Evolutionary conservation across 2,113 vertebrate species (phyloP).

Genomic region (Laticauda laticaudata): DNA sequence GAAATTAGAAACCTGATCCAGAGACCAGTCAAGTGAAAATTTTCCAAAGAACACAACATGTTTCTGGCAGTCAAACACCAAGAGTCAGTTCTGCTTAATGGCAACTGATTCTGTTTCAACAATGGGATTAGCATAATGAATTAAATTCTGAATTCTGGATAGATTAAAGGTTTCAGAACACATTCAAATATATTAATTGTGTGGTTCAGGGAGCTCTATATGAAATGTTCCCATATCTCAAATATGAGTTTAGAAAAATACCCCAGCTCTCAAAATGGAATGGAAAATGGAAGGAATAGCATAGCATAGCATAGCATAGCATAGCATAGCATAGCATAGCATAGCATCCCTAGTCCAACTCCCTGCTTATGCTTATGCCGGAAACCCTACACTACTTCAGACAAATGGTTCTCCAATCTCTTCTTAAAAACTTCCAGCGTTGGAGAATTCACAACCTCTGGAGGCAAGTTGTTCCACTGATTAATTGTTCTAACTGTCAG

Average conservation of each 20-base stretch:
- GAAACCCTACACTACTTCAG: no score
- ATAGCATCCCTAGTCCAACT: no score
- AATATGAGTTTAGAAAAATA: neutral
- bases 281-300: no score
- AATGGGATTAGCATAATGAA: constrained; percentile 9
- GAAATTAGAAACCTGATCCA: constrained; percentile 60
- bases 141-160: neutral
- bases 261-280: no score
- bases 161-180: neutral
- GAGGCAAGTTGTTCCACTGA: no score
- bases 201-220: neutral
- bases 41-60: constrained; percentile 56
- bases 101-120: neutral
- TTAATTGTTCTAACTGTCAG: no score
- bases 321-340: no score
- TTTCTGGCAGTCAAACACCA: constrained; percentile 29
- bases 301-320: no score
- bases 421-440: no score
- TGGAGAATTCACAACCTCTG: no score
- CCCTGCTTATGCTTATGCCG: no score
- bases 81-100: constrained; percentile 9
- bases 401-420: no score
- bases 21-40: constrained; percentile 42
- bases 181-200: neutral
- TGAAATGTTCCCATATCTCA: neutral